Evolutionary conservation across 2,888 invertebrate species (phyloP), one percentile per base, ranked within the genome.

Genomic region (Galerucella nymphaeae): DNA sequence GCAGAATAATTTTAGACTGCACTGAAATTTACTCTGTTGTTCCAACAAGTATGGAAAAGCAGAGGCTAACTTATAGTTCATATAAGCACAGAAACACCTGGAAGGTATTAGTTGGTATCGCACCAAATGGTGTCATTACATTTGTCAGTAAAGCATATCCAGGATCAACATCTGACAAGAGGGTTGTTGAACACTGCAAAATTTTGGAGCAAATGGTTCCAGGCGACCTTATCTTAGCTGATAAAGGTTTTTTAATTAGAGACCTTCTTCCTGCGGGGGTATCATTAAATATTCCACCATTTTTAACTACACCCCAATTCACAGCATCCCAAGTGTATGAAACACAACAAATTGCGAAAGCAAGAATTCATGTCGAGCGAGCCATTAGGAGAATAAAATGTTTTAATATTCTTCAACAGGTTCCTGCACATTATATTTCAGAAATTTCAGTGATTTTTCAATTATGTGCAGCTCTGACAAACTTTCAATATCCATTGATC

Each of bases 251-350:
- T 73, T 71, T 81, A 50, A 79, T 81, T 42, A 72, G 41, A 45
- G 80, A 81, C 63, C 48, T 80, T n/a, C 59, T 81, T 14, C 80
- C 80, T 16, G 57, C 14, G n/a, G 80, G 79, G 48, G 80, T 79
- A 9, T 6, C 14, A 57, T 63, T 82, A 66, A 82, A 82, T 75
- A 76, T 82, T n/a, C 80, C 81, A 14, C 79, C 81, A 63, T 76
- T 76, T 70, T 67, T 73, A 63, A 71, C 23, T 10, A 70, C 70
- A n/a, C 66, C 72, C 13, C 72, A 75, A 48, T 74, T 74, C 16
- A 79, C 80, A 11, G 68, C 53, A 5, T 64, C 63, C 18, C 78
- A 82, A 74, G 76, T 79, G 11, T 23, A 67, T 23, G 62, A 74
- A 69, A 82, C 81, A n/a, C 50, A 72, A 69, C 68, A 14, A 16